These are phyloP conservation scores for Sparus aurata DNA, from an alignment of 2,797 vertebrate species.

Conservation along the genomic window DNA sequence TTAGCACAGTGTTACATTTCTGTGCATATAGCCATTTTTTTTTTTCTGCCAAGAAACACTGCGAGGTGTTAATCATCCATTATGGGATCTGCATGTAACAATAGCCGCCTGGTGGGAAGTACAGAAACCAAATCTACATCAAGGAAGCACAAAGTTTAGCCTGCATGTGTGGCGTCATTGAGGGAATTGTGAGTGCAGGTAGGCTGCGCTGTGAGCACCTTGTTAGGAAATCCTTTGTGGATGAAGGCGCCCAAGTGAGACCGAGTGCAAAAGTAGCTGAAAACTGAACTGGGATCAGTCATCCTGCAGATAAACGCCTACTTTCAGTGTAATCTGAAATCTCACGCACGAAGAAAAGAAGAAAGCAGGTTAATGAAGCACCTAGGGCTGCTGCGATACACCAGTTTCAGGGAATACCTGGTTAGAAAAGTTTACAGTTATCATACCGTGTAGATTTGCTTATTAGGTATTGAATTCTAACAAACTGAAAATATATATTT, in stretches of 20 bases:
- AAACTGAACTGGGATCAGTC: neutral
- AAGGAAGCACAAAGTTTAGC: neutral
- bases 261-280: neutral
- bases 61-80: slow-evolving; percentile 48
- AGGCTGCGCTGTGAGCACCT: neutral
- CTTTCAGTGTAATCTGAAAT: neutral
- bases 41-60: slow-evolving; percentile 50
- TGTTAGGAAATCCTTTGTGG: neutral
- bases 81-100: slow-evolving; percentile 32
- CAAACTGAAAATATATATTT: too few species aligned
- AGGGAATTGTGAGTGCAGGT: neutral
- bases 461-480: too few species aligned
- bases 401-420: too few species aligned
- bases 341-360: too few species aligned
- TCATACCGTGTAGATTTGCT: too few species aligned
- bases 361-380: slow-evolving; percentile 4
- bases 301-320: neutral
- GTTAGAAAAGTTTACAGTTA: too few species aligned
- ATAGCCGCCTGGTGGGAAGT: slow-evolving; percentile 36
- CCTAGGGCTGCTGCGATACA: too few species aligned
- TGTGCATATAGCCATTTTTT: slow-evolving; percentile 6
- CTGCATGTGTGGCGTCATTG: neutral
- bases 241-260: slow-evolving; percentile 9
- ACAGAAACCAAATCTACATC: slow-evolving; percentile 15
- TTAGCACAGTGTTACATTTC: slow-evolving; percentile 46